These are phyloP conservation scores for Acrocephalus arundinaceus DNA, from an alignment of 2,113 vertebrate species.

Conservation along the genomic window DNA sequence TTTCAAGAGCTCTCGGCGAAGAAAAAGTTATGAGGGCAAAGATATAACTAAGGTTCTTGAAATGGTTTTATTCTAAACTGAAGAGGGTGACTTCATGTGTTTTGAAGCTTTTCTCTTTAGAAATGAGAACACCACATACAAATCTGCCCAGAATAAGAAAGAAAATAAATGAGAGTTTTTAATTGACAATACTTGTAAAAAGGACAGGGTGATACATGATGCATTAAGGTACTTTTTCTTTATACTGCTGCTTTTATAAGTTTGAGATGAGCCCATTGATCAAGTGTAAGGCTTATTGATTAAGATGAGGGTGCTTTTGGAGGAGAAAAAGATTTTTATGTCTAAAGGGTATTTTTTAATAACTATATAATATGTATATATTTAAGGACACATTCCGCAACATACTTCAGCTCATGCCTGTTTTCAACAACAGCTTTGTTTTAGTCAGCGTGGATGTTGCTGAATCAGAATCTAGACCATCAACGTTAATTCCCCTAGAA, in stretches of 20 bases:
- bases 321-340: not conserved
- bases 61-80: not conserved
- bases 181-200: not conserved
- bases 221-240: not conserved
- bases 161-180: not conserved
- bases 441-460: not conserved
- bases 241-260: not conserved
- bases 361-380: not conserved
- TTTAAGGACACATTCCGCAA: not conserved
- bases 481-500: not conserved
- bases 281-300: not conserved
- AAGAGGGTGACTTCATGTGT: not conserved
- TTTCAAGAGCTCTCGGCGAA: not conserved
- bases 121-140: not conserved
- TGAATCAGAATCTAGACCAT: not conserved
- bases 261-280: not conserved
- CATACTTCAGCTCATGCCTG: not conserved
- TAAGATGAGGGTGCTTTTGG: not conserved
- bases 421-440: not conserved
- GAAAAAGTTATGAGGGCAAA: not conserved
- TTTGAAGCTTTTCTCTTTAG: not conserved
- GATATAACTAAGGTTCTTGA: not conserved
- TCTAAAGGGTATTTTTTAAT: not conserved
- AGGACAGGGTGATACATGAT: not conserved
- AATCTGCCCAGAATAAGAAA: not conserved